Base-by-base conservation (phyloP, 2,888 invertebrate genomes). In the Desoria tigrina region DNA sequence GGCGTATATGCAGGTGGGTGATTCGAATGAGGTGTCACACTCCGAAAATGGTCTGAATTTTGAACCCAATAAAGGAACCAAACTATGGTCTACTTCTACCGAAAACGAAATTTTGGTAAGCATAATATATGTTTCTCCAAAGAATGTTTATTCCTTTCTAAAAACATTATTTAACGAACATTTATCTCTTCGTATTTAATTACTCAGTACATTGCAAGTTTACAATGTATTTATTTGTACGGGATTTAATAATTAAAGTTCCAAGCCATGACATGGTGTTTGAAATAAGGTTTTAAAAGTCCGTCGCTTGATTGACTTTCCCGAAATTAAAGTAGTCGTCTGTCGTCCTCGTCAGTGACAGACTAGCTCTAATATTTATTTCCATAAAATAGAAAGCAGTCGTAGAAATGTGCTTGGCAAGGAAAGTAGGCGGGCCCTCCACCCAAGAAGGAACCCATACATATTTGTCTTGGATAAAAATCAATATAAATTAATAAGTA, bases 51-150 rank as follows among this genome's bases (percentile, higher is more conserved):
- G 70, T 70, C 70, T 74, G 59, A 69, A 67, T 67, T 72, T 74
- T 66, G 69, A 71, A 59, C 66, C 72, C 68, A 65, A 68, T 70
- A 72, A 68, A 65, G 73, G 69, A 65, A 66, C 69, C 65, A 75
- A 75, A 69, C 68, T 73, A 61, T 74, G 73, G 71, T 66, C 65
- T 58, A 66, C 68, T 67, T 66, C 72, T 9, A 62, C 68, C 49
- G 73, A 75, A 71, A 75, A 73, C 72, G 75, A 75, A 64, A 71
- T 74, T 64, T 72, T 75, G 75, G 75, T 75, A 75, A 74, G 74
- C 69, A 66, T n/a, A n/a, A n/a, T n/a, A n/a, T n/a, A n/a, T 59
- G 53, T 50, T 59, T 65, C 65, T 65, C 61, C 70, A 60, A 54
- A 69, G 63, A 69, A 62, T 32, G 32, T 32, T 32, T 32, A 11